phyloP scores from a whole-genome alignment of 2,797 vertebrate species.

The Crotalus adamanteus region DNA sequence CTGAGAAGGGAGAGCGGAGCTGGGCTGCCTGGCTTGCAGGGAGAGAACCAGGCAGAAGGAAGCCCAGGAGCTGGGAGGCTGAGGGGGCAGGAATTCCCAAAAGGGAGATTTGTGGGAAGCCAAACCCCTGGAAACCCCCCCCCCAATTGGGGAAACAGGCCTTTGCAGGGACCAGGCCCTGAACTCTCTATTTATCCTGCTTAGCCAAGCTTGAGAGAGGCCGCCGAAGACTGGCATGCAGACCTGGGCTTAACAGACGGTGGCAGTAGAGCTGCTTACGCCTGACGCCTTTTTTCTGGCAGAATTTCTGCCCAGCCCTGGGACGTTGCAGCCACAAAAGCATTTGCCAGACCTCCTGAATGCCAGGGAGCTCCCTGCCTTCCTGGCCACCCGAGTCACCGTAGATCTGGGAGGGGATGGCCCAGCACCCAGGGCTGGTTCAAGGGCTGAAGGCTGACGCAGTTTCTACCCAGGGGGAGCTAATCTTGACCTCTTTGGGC shows the following conservation, averaged over 20 bases:
- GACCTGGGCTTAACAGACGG: neutral
- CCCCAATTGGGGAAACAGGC: neutral
- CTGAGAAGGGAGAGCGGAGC: neutral
- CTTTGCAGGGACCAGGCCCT: neutral
- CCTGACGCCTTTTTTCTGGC: neutral
- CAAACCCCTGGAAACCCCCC: neutral
- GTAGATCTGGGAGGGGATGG: neutral
- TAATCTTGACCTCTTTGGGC: neutral
- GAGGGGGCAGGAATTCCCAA: neutral
- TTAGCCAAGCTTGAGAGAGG: neutral
- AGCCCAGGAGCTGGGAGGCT: neutral
- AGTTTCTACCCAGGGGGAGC: neutral
- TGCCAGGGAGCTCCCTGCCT: neutral
- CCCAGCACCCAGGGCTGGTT: neutral
- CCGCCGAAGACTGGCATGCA: neutral
- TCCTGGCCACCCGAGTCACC: neutral
- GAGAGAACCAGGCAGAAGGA: fast-evolving
- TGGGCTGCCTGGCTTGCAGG: neutral
- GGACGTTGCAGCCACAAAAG: neutral
- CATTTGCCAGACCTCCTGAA: neutral
- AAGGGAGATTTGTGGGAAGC: neutral
- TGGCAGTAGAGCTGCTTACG: neutral
- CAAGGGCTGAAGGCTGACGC: neutral
- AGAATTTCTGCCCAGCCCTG: neutral
- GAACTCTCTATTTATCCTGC: neutral